phyloP scores from a whole-genome alignment of 1,140 invertebrate species.

The Drosophila arawakana region DNA sequence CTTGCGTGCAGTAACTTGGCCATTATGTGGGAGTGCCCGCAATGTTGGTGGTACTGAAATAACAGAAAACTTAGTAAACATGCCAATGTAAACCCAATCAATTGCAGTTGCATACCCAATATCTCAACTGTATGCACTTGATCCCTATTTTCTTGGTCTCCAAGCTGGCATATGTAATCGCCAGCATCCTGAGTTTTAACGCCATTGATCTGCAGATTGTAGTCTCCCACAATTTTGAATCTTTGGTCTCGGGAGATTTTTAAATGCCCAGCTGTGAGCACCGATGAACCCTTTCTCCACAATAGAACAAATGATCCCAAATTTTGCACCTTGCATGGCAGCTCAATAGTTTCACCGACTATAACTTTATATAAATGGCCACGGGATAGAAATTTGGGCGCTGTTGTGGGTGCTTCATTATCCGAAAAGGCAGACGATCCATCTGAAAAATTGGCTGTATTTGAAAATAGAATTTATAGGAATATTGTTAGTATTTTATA shows the following conservation, averaged over 20 bases:
- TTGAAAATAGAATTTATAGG: slow-evolving; percentile 5
- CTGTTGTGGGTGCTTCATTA: slow-evolving; percentile 70
- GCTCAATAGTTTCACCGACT: slow-evolving; percentile 89
- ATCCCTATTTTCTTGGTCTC: slow-evolving; percentile 85
- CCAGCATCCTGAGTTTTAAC: slow-evolving; percentile 85
- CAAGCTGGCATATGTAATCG: slow-evolving; percentile 86
- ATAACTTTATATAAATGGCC: slow-evolving; percentile 90
- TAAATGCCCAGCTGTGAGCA: slow-evolving; percentile 87
- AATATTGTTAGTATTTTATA: too few species aligned
- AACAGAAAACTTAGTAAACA: neutral
- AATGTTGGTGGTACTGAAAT: slow-evolving; percentile 85
- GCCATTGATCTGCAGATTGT: slow-evolving; percentile 87
- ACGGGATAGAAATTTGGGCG: slow-evolving; percentile 88
- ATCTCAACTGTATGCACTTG: slow-evolving; percentile 86
- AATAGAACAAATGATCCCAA: slow-evolving; percentile 87
- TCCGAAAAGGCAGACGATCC: slow-evolving; percentile 69
- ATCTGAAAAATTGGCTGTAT: slow-evolving; percentile 48
- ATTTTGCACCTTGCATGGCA: slow-evolving; percentile 92
- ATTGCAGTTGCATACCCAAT: slow-evolving; percentile 82
- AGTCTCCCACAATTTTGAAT: slow-evolving; percentile 87
- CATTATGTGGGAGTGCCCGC: slow-evolving; percentile 85
- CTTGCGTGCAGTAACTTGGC: slow-evolving; percentile 86
- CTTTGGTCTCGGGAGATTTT: slow-evolving; percentile 87
- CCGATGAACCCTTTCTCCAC: slow-evolving; percentile 87
- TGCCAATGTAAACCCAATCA: neutral